Percentiles rank a stretch among this genome's conserved stretches.
These are phyloP conservation scores for Aplysina aerophoba DNA, from an alignment of 37 sponge, comb jelly and placozoan species.

Conservation along the genomic window DNA sequence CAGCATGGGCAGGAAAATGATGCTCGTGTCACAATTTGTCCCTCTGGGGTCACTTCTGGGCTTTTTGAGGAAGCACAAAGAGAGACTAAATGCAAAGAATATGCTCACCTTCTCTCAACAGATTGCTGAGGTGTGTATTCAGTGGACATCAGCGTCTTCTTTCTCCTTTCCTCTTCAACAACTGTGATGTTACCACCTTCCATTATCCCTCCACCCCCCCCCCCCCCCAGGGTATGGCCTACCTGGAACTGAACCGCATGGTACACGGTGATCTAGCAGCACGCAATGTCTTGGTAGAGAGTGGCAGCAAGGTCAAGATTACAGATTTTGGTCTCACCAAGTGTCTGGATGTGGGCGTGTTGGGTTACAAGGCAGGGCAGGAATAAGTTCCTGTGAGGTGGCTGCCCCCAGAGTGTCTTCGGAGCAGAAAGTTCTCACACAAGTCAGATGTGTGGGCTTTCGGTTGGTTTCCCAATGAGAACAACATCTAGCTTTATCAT, in stretches of 20 bases:
- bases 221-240: conserved; percentile 86
- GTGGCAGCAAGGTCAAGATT: conserved; percentile 79
- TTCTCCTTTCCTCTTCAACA: too few species aligned
- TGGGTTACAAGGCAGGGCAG: conserved; percentile 66
- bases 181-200: too few species aligned
- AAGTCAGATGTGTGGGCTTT: conserved; percentile 93
- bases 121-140: conserved; percentile 60
- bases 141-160: too few species aligned
- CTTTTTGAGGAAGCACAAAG: conserved; percentile 83
- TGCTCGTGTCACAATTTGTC: conserved; percentile 92
- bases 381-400: conserved; percentile 91
- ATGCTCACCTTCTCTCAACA: conserved; percentile 77
- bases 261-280: conserved; percentile 93
- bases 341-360: conserved; percentile 76
- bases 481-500: neutral
- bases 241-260: conserved; percentile 84
- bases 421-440: conserved; percentile 71
- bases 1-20: conserved; percentile 85
- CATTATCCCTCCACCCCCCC: too few species aligned
- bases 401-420: conserved; percentile 86
- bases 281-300: conserved; percentile 90
- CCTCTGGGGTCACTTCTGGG: conserved; percentile 83
- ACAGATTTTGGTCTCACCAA: conserved; percentile 94
- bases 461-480: conserved; percentile 38
- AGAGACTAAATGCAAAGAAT: conserved; percentile 62